Base-by-base conservation (phyloP, 2,797 vertebrate genomes). In the Sylvia borin region DNA sequence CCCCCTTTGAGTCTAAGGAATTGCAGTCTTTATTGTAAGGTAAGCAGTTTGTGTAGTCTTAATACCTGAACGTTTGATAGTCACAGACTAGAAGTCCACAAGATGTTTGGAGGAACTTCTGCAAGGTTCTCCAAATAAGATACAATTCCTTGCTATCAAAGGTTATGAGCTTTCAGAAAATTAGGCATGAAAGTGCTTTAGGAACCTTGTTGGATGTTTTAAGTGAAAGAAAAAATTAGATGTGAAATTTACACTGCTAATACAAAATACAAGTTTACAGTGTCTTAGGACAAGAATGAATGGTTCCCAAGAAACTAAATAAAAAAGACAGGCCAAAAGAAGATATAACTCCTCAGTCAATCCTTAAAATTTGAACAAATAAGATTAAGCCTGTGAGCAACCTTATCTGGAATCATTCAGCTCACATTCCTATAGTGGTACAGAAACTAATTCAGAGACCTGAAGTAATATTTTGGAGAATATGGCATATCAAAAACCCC, bases 61-160 rank as follows among this genome's bases (percentile, higher is more conserved):
- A 73, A 55, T 9, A 13, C 12, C 18, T 96, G 53, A 65, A 88
- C 72, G 20, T 25, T 67, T 45, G 38, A 26, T 73, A 51, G 27
- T 67, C 79, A 85, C 72, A 85, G 74, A 79, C 36, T 85, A 57
- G 48, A 94, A 96, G 65, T 66, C 80, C 84, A 90, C 67, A 82
- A 95, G 88, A 54, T 76, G 47, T 73, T 94, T 6, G 14, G 77
- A 92, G 67, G 65, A 94, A 72, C 47, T 95, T 85, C 87, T 93
- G 71, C 38, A 58, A 94, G 36, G 75, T 94, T 96, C 57, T 97
- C 87, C 80, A 94, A 95, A 85, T 67, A 96, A 95, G 80, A 76
- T 77, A 92, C 20, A n/a, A 53, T 58, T 90, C 72, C 34, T 85
- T 89, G 64, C 75, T 48, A 88, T 77, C 38, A 72, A 93, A 96